These are phyloP conservation scores for Himalopsyche japonica DNA, from an alignment of 2,888 invertebrate species.

Conservation along the genomic window DNA sequence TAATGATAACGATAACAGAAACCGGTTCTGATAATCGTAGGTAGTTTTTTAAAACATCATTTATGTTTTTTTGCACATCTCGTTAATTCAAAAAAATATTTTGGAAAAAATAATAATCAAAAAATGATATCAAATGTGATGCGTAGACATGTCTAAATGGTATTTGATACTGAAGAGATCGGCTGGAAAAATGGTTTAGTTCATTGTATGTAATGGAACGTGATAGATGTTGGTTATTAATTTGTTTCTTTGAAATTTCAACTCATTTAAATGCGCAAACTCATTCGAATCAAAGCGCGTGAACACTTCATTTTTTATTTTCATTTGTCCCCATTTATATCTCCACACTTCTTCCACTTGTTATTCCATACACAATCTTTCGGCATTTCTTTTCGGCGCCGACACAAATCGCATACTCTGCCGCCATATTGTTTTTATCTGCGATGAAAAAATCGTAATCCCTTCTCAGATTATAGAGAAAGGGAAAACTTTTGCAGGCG, in stretches of 20 bases:
- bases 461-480: not conserved
- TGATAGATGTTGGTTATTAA: no score
- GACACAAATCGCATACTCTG: conserved; percentile 5
- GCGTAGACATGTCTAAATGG: no score
- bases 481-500: not conserved
- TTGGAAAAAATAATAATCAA: no score
- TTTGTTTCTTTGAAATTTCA: not conserved
- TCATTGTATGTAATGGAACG: no score
- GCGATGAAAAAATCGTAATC: not conserved
- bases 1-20: no score
- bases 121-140: no score
- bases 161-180: no score
- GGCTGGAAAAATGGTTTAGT: no score
- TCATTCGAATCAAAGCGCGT: not conserved
- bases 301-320: not conserved
- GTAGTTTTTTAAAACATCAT: no score
- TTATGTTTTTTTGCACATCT: no score
- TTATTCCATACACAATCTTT: conserved; percentile 25
- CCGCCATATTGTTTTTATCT: conserved; percentile 17
- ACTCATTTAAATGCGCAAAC: not conserved
- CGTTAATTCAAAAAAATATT: no score
- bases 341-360: not conserved
- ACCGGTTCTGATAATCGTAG: no score
- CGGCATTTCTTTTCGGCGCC: conserved; percentile 24
- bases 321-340: not conserved